These are phyloP conservation scores for Ophion slaviceki DNA, from an alignment of 2,888 invertebrate species.

Conservation along the genomic window DNA sequence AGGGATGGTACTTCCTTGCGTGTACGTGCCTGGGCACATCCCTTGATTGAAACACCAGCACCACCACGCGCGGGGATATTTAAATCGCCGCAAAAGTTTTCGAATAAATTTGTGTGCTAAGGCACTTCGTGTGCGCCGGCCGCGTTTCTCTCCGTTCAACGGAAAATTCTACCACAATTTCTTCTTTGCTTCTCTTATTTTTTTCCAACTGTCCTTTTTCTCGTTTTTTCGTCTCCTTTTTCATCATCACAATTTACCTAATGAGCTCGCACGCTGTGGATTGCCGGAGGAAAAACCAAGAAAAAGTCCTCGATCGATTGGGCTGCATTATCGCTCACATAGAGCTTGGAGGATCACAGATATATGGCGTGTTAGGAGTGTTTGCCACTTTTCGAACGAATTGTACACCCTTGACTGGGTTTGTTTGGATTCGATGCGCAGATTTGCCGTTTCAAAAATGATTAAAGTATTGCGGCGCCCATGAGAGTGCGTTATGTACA, in stretches of 20 bases:
- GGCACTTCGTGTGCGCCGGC: conserved; percentile 67
- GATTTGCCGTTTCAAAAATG: too few relatives aligned
- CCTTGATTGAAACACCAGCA: conserved; percentile 77
- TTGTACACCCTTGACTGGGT: too few relatives aligned
- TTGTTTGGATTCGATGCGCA: too few relatives aligned
- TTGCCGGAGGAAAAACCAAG: conserved; percentile 21
- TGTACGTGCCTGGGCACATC: conserved; percentile 67
- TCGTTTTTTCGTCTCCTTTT: conserved; percentile 7
- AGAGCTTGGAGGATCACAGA: background rate
- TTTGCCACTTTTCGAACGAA: too few relatives aligned
- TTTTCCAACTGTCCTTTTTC: conserved; percentile 32
- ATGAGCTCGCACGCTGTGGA: conserved; percentile 69
- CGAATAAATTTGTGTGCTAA: conserved; percentile 78
- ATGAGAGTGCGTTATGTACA: too few relatives aligned
- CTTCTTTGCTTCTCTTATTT: conserved; percentile 59
- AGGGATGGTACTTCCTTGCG: conserved; percentile 58
- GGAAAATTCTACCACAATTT: conserved; percentile 55
- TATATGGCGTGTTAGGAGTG: background rate
- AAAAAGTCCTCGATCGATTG: conserved; percentile 37
- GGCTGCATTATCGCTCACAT: conserved; percentile 1
- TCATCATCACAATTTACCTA: conserved; percentile 72
- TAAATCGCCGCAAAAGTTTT: conserved; percentile 78
- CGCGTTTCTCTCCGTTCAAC: conserved; percentile 48
- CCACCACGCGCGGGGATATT: conserved; percentile 72
- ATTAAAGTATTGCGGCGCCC: too few relatives aligned